phyloP scores from a whole-genome alignment of 2,113 vertebrate genomes.

The Lepisosteus osseus region DNA sequence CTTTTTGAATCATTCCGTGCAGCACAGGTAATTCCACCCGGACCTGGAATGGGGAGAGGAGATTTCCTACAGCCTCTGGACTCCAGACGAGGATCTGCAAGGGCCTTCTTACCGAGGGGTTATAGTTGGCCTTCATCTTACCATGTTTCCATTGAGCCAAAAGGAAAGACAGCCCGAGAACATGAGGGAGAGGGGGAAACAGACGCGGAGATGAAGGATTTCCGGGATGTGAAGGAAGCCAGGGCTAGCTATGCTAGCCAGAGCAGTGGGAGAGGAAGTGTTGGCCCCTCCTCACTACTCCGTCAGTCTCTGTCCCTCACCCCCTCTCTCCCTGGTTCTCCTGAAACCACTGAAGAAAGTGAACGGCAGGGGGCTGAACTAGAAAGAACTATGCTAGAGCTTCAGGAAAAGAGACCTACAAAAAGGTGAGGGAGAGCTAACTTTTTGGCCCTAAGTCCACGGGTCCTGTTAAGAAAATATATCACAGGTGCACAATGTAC shows the following conservation, averaged over 20 bases:
- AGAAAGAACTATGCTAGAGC: constrained; percentile 49
- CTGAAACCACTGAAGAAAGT: constrained; percentile 66
- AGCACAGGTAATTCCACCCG: constrained; percentile 34
- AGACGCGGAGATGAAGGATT: constrained; percentile 45
- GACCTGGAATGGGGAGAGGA: constrained; percentile 47
- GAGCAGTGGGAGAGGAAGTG: constrained; percentile 70
- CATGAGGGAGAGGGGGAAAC: constrained; percentile 42
- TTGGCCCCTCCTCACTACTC: constrained; percentile 56
- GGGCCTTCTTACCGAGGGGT: constrained; percentile 60
- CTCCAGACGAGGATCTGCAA: constrained; percentile 46
- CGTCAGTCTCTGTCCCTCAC: constrained; percentile 67
- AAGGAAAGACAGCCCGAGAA: constrained; percentile 46
- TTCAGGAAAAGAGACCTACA: constrained; percentile 39
- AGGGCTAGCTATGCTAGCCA: constrained; percentile 70
- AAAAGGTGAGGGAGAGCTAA: constrained; percentile 62
- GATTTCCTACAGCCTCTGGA: constrained; percentile 39
- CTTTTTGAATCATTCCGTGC: constrained; percentile 41
- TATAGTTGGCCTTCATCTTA: constrained; percentile 70
- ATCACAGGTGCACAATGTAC: too few relatives aligned
- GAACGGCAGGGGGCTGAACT: constrained; percentile 49
- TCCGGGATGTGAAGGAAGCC: constrained; percentile 45
- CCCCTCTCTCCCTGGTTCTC: constrained; percentile 69
- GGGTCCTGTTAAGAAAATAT: too few relatives aligned
- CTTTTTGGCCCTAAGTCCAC: too few relatives aligned
- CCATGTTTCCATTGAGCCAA: constrained; percentile 42